Percentiles rank a stretch among this genome's conserved stretches.
Evolutionary conservation across 2,888 invertebrate species (phyloP).

Genomic region (Chouioia cunea): DNA sequence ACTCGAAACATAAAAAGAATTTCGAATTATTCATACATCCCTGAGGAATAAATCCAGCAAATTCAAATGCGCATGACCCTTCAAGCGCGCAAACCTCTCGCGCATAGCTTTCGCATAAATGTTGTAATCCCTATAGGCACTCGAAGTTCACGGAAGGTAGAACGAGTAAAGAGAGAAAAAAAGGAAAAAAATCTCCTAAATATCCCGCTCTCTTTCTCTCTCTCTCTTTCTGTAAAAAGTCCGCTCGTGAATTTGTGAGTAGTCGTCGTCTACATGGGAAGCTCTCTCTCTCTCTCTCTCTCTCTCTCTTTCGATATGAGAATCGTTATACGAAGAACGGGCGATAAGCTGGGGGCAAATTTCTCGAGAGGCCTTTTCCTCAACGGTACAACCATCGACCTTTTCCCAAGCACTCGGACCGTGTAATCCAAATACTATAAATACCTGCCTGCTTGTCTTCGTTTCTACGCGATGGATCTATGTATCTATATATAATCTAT

Average conservation of each 20-base stretch:
- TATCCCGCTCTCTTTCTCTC: conserved; percentile 56
- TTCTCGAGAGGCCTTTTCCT: conserved; percentile 41
- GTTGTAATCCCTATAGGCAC: neutral
- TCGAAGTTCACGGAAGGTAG: conserved; percentile 1
- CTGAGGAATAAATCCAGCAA: too few relatives aligned
- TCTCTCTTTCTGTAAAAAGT: neutral
- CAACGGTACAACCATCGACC: conserved; percentile 7
- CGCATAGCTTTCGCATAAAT: neutral
- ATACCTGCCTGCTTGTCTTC: conserved; percentile 60
- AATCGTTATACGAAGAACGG: too few relatives aligned
- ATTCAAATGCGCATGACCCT: too few relatives aligned
- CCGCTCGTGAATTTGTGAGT: too few relatives aligned
- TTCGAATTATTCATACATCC: too few relatives aligned
- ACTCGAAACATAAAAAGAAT: too few relatives aligned
- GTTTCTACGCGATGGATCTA: conserved; percentile 50
- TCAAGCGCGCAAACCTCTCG: too few relatives aligned
- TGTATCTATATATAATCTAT: conserved; percentile 31
- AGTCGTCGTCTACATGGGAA: too few relatives aligned
- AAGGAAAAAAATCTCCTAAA: conserved; percentile 62
- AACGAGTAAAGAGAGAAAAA: conserved; percentile 31
- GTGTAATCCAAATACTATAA: conserved; percentile 66
- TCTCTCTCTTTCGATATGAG: neutral
- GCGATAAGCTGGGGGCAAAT: too few relatives aligned
- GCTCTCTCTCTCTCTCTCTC: conserved; percentile 10
- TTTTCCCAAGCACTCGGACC: conserved; percentile 60